Conservation (phyloP, 1,140 invertebrate genomes). For the Nebria ingens region DNA sequence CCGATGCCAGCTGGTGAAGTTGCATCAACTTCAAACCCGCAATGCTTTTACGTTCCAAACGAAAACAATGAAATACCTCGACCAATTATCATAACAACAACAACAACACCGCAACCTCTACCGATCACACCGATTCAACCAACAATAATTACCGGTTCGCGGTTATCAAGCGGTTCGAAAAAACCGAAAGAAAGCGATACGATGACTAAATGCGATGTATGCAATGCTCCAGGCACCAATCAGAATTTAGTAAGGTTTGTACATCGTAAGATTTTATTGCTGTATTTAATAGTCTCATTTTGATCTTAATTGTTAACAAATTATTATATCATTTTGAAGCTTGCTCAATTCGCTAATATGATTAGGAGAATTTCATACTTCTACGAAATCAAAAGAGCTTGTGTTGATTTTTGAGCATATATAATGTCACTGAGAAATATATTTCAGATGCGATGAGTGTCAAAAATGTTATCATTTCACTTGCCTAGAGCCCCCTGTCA, state of each 20-base stretch:
- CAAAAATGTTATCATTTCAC: constrained; percentile 81
- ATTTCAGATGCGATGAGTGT: constrained; percentile 84
- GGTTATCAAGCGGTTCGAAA: not conserved
- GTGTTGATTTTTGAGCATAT: not conserved
- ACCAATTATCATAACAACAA: not conserved
- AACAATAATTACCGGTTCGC: not conserved
- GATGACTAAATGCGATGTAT: constrained; percentile 54
- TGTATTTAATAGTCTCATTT: too few relatives aligned
- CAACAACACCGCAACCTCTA: constrained; percentile 2
- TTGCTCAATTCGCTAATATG: too few relatives aligned
- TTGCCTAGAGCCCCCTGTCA: constrained; percentile 84
- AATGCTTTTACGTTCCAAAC: constrained; percentile 60
- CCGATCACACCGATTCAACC: constrained; percentile 11
- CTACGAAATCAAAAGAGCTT: not conserved
- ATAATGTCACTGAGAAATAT: constrained; percentile 14
- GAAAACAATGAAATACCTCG: constrained; percentile 53
- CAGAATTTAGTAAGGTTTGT: constrained; percentile 59
- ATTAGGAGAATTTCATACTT: too few relatives aligned
- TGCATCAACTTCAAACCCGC: constrained; percentile 46
- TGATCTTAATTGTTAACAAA: too few relatives aligned
- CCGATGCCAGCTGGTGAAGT: constrained; percentile 58
- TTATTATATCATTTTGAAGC: too few relatives aligned
- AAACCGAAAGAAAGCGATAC: not conserved
- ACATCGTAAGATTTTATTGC: not conserved
- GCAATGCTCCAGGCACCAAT: constrained; percentile 45